phyloP scores from a whole-genome alignment of 2,888 invertebrate species.

The Thereva unica region DNA sequence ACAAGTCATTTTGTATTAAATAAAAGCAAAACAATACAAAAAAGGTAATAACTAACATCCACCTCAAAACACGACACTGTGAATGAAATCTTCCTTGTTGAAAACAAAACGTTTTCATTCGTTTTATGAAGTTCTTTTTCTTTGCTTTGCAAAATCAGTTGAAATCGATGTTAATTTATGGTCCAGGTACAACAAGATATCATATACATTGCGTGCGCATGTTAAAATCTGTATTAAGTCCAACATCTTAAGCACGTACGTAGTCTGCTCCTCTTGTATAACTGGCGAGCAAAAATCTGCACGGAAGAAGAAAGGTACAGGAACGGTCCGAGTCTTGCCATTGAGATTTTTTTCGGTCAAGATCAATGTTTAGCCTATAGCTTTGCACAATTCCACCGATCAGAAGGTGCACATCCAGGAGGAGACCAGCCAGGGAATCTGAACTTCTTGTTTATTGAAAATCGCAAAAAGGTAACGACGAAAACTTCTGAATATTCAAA shows the following conservation, averaged over 20 bases:
- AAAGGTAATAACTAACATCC: no score
- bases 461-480: conserved; percentile 2
- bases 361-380: conserved; percentile 8
- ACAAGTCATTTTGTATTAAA: no score
- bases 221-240: conserved; percentile 41
- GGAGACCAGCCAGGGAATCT: neutral
- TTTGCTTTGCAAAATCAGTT: conserved; percentile 39
- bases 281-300: conserved; percentile 29
- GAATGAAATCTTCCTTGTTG: neutral
- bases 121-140: neutral
- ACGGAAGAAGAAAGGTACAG: conserved; percentile 30
- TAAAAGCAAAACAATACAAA: no score
- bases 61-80: neutral
- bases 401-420: neutral
- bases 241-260: conserved; percentile 39
- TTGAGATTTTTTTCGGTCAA: neutral
- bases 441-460: conserved; percentile 10
- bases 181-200: conserved; percentile 41
- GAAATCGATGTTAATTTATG: conserved; percentile 42
- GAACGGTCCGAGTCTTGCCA: conserved; percentile 22
- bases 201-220: conserved; percentile 44
- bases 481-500: conserved; percentile 37
- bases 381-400: conserved; percentile 3
- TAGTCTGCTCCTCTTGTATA: conserved; percentile 7
- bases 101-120: conserved; percentile 21